Evolutionary conservation across 2,113 vertebrate species (phyloP).

Genomic region (Megalops atlanticus): DNA sequence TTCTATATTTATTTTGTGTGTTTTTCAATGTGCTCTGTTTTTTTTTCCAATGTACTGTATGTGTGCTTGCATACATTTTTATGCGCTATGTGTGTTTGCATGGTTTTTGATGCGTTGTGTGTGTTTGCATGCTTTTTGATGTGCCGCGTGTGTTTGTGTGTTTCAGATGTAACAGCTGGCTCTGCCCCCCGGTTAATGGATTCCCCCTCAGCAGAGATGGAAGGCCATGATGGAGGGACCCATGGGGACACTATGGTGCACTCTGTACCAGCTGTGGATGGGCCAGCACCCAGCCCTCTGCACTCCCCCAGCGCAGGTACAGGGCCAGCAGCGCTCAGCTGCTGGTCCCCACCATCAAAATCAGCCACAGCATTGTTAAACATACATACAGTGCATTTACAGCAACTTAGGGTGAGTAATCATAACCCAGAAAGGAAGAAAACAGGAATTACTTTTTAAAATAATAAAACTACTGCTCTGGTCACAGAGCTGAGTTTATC

Average conservation of each 20-base stretch:
- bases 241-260: background rate
- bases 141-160: constrained; percentile 13
- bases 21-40: no score
- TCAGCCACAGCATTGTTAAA: background rate
- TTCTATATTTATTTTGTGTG: no score
- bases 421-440: background rate
- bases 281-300: background rate
- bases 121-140: background rate
- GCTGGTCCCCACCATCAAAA: background rate
- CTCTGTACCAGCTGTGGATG: constrained; percentile 4
- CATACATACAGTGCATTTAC: background rate
- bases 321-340: background rate
- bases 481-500: no score
- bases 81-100: background rate
- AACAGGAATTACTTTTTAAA: no score
- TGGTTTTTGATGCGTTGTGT: background rate
- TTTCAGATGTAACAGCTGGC: background rate
- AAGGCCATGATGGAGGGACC: background rate
- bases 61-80: no score
- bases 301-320: constrained; percentile 19
- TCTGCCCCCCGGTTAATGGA: background rate
- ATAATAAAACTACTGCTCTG: no score
- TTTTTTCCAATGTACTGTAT: no score
- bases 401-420: background rate
- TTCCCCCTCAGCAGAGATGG: background rate